phyloP scores from a whole-genome alignment of 2,797 vertebrate genomes.

The Danio jaintianensis region DNA sequence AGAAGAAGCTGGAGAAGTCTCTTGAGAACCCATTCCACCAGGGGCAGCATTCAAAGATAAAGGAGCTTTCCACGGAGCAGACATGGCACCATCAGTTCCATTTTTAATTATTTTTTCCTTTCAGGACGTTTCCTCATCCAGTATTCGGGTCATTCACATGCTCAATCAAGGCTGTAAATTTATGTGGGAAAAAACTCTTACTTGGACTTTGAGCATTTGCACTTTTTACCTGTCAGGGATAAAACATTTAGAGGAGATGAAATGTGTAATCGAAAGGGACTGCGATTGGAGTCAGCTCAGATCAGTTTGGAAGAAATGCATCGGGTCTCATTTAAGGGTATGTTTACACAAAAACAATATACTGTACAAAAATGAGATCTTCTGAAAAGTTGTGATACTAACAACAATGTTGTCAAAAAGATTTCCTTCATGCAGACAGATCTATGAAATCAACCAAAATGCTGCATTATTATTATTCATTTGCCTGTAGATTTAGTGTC shows the following conservation, averaged over 20 bases:
- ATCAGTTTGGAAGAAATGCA: background rate
- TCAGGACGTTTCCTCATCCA: constrained; percentile 46
- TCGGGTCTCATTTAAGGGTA: background rate
- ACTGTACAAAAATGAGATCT: too few relatives aligned
- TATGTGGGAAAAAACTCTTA: constrained; percentile 73
- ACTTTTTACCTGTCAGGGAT: constrained; percentile 84
- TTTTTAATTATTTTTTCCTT: constrained; percentile 36
- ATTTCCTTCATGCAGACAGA: too few relatives aligned
- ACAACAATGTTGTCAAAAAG: too few relatives aligned
- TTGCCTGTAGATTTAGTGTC: too few relatives aligned
- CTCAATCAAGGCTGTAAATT: constrained; percentile 62
- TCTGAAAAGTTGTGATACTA: too few relatives aligned
- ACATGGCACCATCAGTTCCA: constrained; percentile 21
- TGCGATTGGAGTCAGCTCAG: background rate
- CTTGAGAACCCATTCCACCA: constrained; percentile 15
- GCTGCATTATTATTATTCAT: too few relatives aligned
- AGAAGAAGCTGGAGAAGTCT: constrained; percentile 50
- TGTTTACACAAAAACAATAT: too few relatives aligned
- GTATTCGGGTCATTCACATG: constrained; percentile 76
- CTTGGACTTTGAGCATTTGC: constrained; percentile 84
- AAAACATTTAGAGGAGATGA: constrained; percentile 60
- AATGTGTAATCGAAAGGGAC: background rate
- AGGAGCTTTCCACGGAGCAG: constrained; percentile 51
- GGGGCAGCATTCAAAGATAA: constrained; percentile 64
- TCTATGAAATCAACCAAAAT: too few relatives aligned